phyloP scores from a whole-genome alignment of 1,140 invertebrate genomes.

The Pollicipes pollicipes region DNA sequence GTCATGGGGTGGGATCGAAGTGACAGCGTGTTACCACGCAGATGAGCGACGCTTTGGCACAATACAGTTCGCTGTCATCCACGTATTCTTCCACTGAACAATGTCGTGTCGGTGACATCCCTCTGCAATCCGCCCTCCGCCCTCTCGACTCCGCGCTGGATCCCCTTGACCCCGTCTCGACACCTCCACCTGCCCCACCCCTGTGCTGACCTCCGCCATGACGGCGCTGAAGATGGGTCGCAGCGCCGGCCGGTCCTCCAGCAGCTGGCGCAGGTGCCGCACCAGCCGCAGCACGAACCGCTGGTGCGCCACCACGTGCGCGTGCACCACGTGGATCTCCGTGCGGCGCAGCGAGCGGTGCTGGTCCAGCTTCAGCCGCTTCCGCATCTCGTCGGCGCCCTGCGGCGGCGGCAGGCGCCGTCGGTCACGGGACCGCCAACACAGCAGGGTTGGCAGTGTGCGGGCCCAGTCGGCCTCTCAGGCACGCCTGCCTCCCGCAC shows the following conservation, averaged over 20 bases:
- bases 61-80: neutral
- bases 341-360: neutral
- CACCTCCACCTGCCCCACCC: neutral
- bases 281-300: conserved; percentile 73
- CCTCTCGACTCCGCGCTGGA: neutral
- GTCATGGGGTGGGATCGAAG: too few relatives aligned
- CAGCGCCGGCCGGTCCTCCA: conserved; percentile 56
- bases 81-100: neutral
- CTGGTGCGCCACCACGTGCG: conserved; percentile 82
- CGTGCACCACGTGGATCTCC: conserved; percentile 48
- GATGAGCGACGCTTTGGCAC: too few relatives aligned
- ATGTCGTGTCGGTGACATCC: neutral
- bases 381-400: neutral
- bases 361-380: neutral
- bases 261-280: conserved; percentile 68
- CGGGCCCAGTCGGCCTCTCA: too few relatives aligned
- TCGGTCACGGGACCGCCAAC: too few relatives aligned
- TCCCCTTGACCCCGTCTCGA: neutral
- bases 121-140: neutral
- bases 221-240: conserved; percentile 50
- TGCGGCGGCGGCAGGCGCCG: neutral
- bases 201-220: conserved; percentile 33
- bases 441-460: too few relatives aligned
- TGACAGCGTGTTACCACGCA: too few relatives aligned
- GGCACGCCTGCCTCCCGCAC: too few relatives aligned